Conservation (phyloP, 2,797 vertebrate species). For the Oryzias dopingdopingensis region DNA sequence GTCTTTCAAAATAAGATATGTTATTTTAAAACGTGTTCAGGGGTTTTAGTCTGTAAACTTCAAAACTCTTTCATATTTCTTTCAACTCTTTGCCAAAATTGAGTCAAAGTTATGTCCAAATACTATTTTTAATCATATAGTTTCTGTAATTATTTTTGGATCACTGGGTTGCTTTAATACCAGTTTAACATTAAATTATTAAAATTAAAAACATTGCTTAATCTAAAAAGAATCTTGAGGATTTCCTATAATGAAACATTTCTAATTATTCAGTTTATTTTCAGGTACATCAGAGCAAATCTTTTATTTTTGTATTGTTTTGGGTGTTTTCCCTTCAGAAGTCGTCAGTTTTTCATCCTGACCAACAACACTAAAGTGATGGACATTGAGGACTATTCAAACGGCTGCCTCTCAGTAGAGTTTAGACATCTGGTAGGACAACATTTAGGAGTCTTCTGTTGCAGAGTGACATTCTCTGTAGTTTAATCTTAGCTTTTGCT, state of each 20-base stretch:
- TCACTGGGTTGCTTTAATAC: too few relatives aligned
- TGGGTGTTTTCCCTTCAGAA: conserved; percentile 69
- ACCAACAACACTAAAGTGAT: conserved; percentile 95
- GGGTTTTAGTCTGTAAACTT: not conserved
- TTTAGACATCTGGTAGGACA: conserved; percentile 90
- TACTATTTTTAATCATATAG: too few relatives aligned
- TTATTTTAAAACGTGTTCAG: not conserved
- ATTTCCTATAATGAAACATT: too few relatives aligned
- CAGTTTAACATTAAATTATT: too few relatives aligned
- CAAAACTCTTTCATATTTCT: too few relatives aligned
- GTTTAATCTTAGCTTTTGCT: conserved; percentile 38
- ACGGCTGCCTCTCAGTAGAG: conserved; percentile 92
- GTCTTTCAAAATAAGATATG: not conserved
- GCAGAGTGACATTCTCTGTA: not conserved
- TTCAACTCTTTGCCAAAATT: too few relatives aligned
- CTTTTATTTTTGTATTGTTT: not conserved
- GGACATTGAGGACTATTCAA: conserved; percentile 94
- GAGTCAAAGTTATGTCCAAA: too few relatives aligned
- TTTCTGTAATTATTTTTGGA: too few relatives aligned
- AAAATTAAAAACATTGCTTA: too few relatives aligned
- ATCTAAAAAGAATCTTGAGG: too few relatives aligned
- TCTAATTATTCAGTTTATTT: too few relatives aligned
- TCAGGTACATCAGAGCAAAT: too few relatives aligned
- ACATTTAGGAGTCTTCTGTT: not conserved
- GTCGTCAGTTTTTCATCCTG: conserved; percentile 92